Percentiles rank a stretch among this genome's conserved stretches.
These are phyloP conservation scores for Meandrina meandrites DNA, from an alignment of 92 coral and sea anemone species.

Conservation along the genomic window DNA sequence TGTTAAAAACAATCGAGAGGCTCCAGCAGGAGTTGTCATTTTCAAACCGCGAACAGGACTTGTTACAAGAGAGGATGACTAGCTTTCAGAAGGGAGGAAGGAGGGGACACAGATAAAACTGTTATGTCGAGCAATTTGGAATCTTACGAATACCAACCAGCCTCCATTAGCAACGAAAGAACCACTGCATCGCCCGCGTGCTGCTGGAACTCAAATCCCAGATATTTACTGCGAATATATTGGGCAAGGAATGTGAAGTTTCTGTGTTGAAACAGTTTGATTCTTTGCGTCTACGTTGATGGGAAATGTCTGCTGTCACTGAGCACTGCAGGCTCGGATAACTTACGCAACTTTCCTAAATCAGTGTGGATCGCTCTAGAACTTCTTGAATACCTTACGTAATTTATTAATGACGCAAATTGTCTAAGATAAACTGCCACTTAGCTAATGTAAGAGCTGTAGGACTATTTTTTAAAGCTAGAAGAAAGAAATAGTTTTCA, in stretches of 20 bases:
- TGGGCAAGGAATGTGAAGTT: neutral
- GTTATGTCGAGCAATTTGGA: too few species aligned
- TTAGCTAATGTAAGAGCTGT: neutral
- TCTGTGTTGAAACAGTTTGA: neutral
- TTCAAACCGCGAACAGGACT: slow-evolving; percentile 94
- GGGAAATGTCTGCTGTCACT: neutral
- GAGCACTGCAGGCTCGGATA: neutral
- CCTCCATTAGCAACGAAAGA: too few species aligned
- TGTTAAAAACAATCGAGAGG: slow-evolving; percentile 87
- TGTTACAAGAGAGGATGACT: slow-evolving; percentile 72
- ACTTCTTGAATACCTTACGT: neutral
- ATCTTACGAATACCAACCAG: too few species aligned
- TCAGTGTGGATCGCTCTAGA: neutral
- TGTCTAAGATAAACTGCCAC: neutral
- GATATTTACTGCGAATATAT: neutral
- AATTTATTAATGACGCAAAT: neutral
- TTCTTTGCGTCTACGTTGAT: neutral
- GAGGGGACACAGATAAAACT: slow-evolving; percentile 16
- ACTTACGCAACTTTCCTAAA: neutral
- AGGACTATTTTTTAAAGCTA: slow-evolving; percentile 21
- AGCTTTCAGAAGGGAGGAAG: slow-evolving; percentile 63
- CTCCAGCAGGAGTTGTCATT: slow-evolving; percentile 82
- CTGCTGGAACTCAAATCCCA: neutral
- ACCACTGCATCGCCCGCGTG: too few species aligned
- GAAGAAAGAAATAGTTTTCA: slow-evolving; percentile 19